Conservation (phyloP, 1,140 invertebrate species). For the Cydia strobilella region DNA sequence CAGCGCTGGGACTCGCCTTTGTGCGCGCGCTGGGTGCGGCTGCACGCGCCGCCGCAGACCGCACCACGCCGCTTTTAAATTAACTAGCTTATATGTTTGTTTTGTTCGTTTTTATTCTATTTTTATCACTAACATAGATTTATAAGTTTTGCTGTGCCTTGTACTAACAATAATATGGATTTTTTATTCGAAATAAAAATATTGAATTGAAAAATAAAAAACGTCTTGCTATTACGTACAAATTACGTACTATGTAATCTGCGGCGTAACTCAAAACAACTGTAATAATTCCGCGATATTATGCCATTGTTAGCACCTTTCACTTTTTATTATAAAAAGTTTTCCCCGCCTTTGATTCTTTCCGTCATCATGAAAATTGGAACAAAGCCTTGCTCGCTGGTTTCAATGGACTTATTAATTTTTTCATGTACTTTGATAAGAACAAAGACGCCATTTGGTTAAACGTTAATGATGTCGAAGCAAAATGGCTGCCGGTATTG, state of each 20-base stretch:
- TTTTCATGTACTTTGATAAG: slow-evolving; percentile 30
- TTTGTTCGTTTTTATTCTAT: no score
- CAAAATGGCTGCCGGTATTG: slow-evolving; percentile 16
- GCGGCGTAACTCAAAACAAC: neutral
- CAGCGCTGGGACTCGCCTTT: no score
- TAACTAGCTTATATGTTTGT: no score
- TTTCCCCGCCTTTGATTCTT: slow-evolving; percentile 22
- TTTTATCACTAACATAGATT: no score
- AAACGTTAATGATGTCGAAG: slow-evolving; percentile 23
- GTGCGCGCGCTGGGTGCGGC: no score
- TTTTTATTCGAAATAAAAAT: no score
- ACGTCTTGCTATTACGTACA: no score
- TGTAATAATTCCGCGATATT: neutral
- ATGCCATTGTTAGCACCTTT: neutral
- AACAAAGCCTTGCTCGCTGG: slow-evolving; percentile 21
- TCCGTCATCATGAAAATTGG: slow-evolving; percentile 17
- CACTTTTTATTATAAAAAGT: slow-evolving; percentile 11
- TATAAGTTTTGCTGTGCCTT: no score
- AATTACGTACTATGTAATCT: neutral
- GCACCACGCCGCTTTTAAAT: no score
- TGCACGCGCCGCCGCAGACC: no score
- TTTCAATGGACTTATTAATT: slow-evolving; percentile 30
- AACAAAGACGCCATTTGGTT: slow-evolving; percentile 26
- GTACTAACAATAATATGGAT: no score
- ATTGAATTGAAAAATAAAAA: no score